These are phyloP conservation scores for Anabas testudineus DNA, from an alignment of 2,797 vertebrate genomes.

Conservation along the genomic window DNA sequence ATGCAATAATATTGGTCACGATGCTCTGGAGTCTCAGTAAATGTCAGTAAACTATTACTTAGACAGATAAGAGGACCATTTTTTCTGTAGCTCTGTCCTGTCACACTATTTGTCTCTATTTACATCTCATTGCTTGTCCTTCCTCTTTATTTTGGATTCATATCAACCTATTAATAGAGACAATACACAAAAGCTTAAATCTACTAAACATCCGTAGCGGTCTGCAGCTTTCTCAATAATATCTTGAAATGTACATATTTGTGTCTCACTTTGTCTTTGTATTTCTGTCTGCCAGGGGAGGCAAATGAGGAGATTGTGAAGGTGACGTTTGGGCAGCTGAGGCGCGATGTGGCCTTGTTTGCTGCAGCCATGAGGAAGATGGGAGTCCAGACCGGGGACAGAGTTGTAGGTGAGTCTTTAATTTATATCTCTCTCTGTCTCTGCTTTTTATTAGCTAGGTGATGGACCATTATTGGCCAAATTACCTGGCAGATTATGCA, in stretches of 20 bases:
- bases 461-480: background rate
- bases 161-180: background rate
- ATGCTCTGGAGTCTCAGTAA: slow-evolving; percentile 25
- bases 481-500: background rate
- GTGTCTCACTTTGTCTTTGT: slow-evolving; percentile 18
- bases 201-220: background rate
- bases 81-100: slow-evolving; percentile 30
- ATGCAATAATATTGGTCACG: slow-evolving; percentile 62
- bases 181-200: background rate
- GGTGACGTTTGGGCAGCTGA: slow-evolving; percentile 92
- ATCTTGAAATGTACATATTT: background rate
- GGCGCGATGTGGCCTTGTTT: slow-evolving; percentile 90
- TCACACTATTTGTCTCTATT: background rate
- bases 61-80: slow-evolving; percentile 30
- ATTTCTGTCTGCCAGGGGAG: slow-evolving; percentile 83
- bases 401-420: slow-evolving; percentile 91
- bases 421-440: background rate
- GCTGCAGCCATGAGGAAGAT: slow-evolving; percentile 97
- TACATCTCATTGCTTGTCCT: slow-evolving; percentile 24
- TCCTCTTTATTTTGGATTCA: background rate
- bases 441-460: background rate
- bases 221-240: background rate
- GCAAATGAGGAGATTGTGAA: slow-evolving; percentile 91
- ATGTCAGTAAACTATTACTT: slow-evolving; percentile 65
- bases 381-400: slow-evolving; percentile 91